Conservation (phyloP, 2,113 vertebrate genomes). For the Motacilla alba region DNA sequence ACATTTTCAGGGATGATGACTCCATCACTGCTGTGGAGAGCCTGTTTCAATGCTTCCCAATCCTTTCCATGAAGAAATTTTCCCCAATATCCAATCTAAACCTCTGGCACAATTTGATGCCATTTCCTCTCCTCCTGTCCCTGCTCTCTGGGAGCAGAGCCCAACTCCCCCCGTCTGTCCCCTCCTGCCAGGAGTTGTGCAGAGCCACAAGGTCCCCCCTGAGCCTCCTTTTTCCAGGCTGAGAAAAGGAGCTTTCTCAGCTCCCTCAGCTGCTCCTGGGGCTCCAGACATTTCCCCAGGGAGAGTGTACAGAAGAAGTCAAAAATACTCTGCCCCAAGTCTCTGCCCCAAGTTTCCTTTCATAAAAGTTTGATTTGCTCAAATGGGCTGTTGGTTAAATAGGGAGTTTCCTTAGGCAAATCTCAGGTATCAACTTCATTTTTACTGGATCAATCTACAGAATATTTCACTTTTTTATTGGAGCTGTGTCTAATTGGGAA, state of each 20-base stretch:
- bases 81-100: neutral
- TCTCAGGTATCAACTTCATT: neutral
- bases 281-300: neutral
- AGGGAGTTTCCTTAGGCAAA: neutral
- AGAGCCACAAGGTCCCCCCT: neutral
- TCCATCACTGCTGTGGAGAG: neutral
- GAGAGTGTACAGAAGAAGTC: neutral
- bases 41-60: neutral
- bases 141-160: neutral
- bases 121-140: neutral
- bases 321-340: neutral
- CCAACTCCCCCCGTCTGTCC: accelerated
- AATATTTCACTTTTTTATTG: neutral
- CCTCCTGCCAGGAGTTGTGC: neutral
- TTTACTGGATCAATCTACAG: neutral
- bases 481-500: neutral
- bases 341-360: neutral
- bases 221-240: neutral
- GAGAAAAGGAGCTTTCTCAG: neutral
- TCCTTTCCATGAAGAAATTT: neutral
- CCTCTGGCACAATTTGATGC: neutral
- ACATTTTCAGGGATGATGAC: neutral
- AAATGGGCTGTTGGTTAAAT: neutral
- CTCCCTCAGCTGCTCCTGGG: neutral
- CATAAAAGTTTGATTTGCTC: neutral